Percentiles rank a stretch among this genome's conserved stretches.
phyloP scores from a whole-genome alignment of 2,113 vertebrate genomes.

The Sorex araneus region DNA sequence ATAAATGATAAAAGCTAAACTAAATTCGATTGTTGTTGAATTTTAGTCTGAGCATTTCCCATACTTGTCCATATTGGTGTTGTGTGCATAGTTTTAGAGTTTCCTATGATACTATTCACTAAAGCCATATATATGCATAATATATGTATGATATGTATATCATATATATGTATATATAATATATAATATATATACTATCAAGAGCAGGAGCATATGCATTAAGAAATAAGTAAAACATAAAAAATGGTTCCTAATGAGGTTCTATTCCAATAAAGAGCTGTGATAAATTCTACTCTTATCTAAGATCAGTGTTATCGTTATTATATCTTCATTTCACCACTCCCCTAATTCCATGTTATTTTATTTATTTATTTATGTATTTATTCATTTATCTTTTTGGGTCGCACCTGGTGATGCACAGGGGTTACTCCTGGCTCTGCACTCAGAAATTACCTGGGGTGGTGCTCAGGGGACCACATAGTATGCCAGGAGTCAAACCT shows the following conservation, averaged over 20 bases:
- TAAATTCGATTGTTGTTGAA: background rate
- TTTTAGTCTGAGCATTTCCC: background rate
- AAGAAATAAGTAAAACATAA: background rate
- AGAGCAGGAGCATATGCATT: background rate
- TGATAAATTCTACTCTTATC: background rate
- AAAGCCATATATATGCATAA: no score
- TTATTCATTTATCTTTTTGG: no score
- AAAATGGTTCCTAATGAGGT: background rate
- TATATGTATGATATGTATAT: no score
- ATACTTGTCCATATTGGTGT: background rate
- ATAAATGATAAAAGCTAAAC: background rate
- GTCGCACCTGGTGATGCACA: no score
- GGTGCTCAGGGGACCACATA: no score
- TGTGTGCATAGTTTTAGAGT: background rate
- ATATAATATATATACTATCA: no score
- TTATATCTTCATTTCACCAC: background rate
- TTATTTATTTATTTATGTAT: no score
- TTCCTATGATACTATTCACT: background rate
- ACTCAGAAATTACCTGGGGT: no score
- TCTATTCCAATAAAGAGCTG: background rate
- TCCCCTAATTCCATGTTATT: no score
- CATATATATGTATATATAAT: no score
- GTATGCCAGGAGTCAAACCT: no score
- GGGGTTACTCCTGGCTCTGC: no score
- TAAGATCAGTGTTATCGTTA: background rate